Base-by-base conservation (phyloP, 2,797 vertebrate species). In the Crocodylus rhombifer region DNA sequence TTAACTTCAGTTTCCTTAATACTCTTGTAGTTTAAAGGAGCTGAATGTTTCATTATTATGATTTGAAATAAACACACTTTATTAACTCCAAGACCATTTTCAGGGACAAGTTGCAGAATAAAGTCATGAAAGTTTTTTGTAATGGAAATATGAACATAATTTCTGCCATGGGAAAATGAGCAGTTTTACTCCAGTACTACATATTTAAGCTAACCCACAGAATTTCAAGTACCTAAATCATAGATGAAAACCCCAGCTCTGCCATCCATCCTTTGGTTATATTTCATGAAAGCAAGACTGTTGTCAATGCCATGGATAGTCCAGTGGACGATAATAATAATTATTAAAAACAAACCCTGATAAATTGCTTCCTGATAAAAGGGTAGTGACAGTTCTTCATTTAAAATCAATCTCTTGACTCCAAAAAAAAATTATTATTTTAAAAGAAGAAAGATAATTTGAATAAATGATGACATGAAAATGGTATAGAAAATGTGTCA, bases 121-220 rank as follows among this genome's bases (percentile, higher is more conserved):
- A 93, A 81, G 5, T 11, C n/a, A 5, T 2, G 78, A 3, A 61
- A 85, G n/a, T 67, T 8, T 88, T 94, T 93, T 75, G 94, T 26
- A 65, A 85, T 94, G 86, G 89, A 92, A 97, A 89, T 65, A 67
- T 58, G 58, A 88, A 30, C 86, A 76, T 11, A 1, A 1, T 89
- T 51, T 92, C 96, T 87, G 28, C 36, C 67, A 0, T 78, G 74
- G 57, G 62, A 80, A 3, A 80, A 63, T 80, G 81, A 84, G 74
- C 55, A 67, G 78, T 16, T 26, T 64, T 87, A 21, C 77, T 56
- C 89, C 91, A 81, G 0, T 97, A 96, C 97, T 92, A 94, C 86
- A 82, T 97, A 97, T 97, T 97, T 96, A 97, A 97, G 98, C 1
- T 96, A 96, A 97, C 93, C 90, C 93, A 95, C 92, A 95, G 82